Evolutionary conservation across 2,888 invertebrate species (phyloP), one percentile per base, ranked within the genome.

Genomic region (Drosophila subquinaria): DNA sequence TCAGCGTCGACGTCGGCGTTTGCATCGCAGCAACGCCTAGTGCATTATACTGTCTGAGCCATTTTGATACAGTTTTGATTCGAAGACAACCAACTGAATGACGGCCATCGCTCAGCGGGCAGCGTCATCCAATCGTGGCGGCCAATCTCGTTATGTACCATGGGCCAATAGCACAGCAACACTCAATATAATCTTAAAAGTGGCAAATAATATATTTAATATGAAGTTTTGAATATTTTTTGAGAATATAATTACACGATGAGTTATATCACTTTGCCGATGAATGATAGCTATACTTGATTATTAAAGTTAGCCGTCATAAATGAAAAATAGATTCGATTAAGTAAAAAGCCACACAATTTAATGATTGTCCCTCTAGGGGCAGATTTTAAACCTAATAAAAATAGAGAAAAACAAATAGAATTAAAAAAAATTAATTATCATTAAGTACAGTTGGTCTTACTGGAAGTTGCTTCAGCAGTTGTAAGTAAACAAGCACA

Each of bases 1-100:
- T 43, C 50, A 47, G 17, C 50, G 35, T 11, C 74, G 42, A 17
- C 76, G n/a, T 11, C 55, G 59, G 36, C 70, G 51, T 51, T 47
- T 51, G 47, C 52, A 45, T 27, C 60, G 53, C 53, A 47, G 64
- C 70, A 45, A 64, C 65, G 68, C 59, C 57, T 63, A 57, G 75
- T 59, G 61, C 63, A 63, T 66, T 67, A 69, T 71, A 59, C 68
- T 71, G 70, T 66, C 27, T 27, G 69, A 67, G 52, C 70, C 65
- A 73, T 69, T 75, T 85, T 86, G 88, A 69, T 70, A 79, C 69
- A 84, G 90, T 79, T 90, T 89, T 81, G 76, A 83, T 88, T 89
- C 85, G 79, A 76, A 77, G 69, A 62, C 70, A 80, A 57, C 60
- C 72, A 72, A 55, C 73, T 57, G 73, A 88, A 70, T 70, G 79